A percentile compares a stretch with the other conserved stretches of the same genome.
Conservation (phyloP, 2,888 invertebrate species). For the Lacanobia oleracea region DNA sequence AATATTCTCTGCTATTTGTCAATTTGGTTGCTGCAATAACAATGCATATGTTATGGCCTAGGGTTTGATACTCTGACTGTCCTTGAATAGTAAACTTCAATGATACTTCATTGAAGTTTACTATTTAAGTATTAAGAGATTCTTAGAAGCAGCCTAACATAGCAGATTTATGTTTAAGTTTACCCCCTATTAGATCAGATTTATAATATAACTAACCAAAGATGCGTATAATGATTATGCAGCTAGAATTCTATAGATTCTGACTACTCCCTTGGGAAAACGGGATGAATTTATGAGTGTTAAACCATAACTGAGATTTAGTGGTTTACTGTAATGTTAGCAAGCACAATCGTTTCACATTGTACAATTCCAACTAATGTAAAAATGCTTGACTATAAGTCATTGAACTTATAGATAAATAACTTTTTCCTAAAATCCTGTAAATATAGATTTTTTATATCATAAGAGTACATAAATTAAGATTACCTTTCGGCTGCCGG, state of each 20-base stretch:
- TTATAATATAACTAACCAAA: not conserved
- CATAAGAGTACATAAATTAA: not conserved
- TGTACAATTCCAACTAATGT: too few species aligned
- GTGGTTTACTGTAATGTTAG: too few species aligned
- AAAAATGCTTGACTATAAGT: not conserved
- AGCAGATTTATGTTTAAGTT: not conserved
- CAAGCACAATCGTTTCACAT: too few species aligned
- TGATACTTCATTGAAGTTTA: too few species aligned
- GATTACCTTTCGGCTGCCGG: slow-evolving; percentile 95
- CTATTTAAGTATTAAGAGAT: too few species aligned
- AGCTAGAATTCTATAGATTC: too few species aligned
- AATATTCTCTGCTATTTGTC: too few species aligned
- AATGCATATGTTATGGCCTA: too few species aligned
- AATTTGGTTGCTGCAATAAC: too few species aligned
- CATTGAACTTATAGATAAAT: not conserved
- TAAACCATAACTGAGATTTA: not conserved
- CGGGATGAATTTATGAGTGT: not conserved
- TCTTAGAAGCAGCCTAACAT: not conserved
- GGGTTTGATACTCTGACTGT: too few species aligned
- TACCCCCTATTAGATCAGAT: not conserved
- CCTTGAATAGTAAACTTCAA: too few species aligned
- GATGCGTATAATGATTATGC: too few species aligned
- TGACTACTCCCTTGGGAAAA: not conserved
- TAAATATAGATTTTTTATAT: not conserved
- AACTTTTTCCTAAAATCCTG: not conserved